Conservation (phyloP, 2,888 invertebrate genomes). For the Agrochola macilenta region DNA sequence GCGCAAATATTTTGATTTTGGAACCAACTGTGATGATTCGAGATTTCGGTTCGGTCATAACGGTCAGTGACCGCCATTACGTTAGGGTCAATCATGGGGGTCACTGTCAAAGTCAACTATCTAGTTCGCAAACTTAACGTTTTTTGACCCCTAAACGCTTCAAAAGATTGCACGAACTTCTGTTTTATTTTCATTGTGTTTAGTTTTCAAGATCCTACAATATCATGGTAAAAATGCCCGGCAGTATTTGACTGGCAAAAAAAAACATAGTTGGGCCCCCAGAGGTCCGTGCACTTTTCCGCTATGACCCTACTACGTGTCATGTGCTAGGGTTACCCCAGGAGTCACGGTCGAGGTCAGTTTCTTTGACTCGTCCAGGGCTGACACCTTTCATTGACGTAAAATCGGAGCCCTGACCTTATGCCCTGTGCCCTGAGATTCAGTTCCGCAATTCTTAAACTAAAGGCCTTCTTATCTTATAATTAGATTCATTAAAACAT, state of each 20-base stretch:
- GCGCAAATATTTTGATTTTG: constrained; percentile 38
- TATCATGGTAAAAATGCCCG: no score
- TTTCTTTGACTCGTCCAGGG: constrained; percentile 41
- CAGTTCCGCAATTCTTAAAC: constrained; percentile 60
- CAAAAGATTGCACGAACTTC: constrained; percentile 11
- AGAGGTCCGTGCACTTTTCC: neutral
- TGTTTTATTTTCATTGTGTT: constrained; percentile 1
- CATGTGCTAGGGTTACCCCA: constrained; percentile 19
- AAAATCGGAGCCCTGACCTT: constrained; percentile 55
- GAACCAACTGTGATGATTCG: neutral
- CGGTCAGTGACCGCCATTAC: constrained; percentile 41
- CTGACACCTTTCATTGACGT: constrained; percentile 53
- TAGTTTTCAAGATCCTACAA: neutral
- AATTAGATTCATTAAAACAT: constrained; percentile 50
- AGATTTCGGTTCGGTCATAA: constrained; percentile 1
- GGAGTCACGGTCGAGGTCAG: constrained; percentile 40
- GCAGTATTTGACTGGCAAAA: neutral
- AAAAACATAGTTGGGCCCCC: neutral
- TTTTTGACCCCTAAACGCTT: neutral
- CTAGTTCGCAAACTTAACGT: constrained; percentile 3
- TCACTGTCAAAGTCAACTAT: constrained; percentile 33
- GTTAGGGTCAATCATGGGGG: constrained; percentile 14
- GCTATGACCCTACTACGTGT: neutral
- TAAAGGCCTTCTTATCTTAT: constrained; percentile 48
- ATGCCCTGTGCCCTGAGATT: constrained; percentile 37